These are phyloP conservation scores for Periophthalmus modestus DNA, from an alignment of 2,113 vertebrate genomes.

Conservation along the genomic window DNA sequence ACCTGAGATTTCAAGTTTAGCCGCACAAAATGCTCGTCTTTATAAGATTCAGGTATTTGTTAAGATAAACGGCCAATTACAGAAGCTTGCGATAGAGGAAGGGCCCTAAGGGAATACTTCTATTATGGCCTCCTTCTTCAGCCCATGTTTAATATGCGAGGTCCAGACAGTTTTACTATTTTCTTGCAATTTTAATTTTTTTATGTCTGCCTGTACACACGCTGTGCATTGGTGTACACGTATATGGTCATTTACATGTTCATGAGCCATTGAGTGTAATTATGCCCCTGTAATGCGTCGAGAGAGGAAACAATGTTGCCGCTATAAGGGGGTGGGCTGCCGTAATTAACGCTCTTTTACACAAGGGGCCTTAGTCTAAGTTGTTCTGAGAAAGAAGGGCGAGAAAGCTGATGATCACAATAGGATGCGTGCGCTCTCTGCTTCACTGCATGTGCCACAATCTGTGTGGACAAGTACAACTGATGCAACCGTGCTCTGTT, in stretches of 20 bases:
- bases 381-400: neutral
- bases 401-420: neutral
- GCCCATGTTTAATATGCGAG: constrained; percentile 39
- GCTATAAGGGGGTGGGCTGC: too few relatives aligned
- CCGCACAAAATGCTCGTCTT: constrained; percentile 44
- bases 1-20: constrained; percentile 55
- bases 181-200: constrained; percentile 27
- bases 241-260: constrained; percentile 28
- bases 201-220: constrained; percentile 15
- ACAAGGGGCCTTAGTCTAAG: constrained; percentile 6
- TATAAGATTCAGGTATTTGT: constrained; percentile 47
- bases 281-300: constrained; percentile 14
- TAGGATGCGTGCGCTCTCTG: neutral
- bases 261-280: constrained; percentile 34
- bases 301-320: constrained; percentile 1
- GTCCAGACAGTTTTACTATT: constrained; percentile 35
- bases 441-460: constrained; percentile 1
- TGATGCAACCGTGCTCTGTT: neutral
- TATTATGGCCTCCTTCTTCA: constrained; percentile 40
- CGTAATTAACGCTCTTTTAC: constrained; percentile 19
- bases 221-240: constrained; percentile 5
- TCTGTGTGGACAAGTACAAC: neutral
- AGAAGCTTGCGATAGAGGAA: constrained; percentile 27
- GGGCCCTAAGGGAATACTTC: constrained; percentile 45
- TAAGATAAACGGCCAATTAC: constrained; percentile 63